Base-by-base conservation (phyloP, 2,797 vertebrate genomes). In the Myotis daubentonii region DNA sequence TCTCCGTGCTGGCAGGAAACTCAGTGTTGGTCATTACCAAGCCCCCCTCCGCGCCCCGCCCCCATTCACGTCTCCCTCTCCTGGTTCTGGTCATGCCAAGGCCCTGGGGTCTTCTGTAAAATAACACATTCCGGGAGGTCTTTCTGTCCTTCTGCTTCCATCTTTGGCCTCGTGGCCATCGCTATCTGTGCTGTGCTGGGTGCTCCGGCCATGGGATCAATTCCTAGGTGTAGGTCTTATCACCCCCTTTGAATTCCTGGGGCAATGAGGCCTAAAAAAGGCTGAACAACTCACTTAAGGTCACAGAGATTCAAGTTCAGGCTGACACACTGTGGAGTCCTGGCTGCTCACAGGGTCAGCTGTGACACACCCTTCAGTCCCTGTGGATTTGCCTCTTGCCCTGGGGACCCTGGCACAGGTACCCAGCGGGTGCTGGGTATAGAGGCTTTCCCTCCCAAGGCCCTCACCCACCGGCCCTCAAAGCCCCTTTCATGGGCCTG, bases 401-500 rank as follows among this genome's bases (percentile, higher is more conserved):
- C 70, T 17, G 23, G 90, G 89, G 65, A 53, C 25, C 86, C 87
- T 60, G 36, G 72, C 82, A 93, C 81, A 71, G 91, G 25, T 49
- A 92, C 83, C 94, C 89, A 81, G 70, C 79, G 83, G 49, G 51
- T 80, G 25, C 0, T 41, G 70, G 3, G 25, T 60, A 71, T 81
- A 49, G 38, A 94, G 81, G n/a, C 82, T 44, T 9, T 62, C 49
- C 16, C 38, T 36, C 65, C 80, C 93, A 62, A 13, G 5, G 89
- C 82, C 44, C 74, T 74, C 93, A 47, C 36, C 49, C 17, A 36
- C 66, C 1, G 2, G 88, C 49, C 30, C 93, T 97, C 93, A 97
- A 97, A 97, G 92, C 0, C 0, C 94, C 94, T 96, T 97, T 98
- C 97, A 92, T 76, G 47, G 90, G 76, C 9, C 65, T 95, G 84